Base-by-base conservation (phyloP, 2,888 invertebrate genomes). In the Eurytoma adleriae region DNA sequence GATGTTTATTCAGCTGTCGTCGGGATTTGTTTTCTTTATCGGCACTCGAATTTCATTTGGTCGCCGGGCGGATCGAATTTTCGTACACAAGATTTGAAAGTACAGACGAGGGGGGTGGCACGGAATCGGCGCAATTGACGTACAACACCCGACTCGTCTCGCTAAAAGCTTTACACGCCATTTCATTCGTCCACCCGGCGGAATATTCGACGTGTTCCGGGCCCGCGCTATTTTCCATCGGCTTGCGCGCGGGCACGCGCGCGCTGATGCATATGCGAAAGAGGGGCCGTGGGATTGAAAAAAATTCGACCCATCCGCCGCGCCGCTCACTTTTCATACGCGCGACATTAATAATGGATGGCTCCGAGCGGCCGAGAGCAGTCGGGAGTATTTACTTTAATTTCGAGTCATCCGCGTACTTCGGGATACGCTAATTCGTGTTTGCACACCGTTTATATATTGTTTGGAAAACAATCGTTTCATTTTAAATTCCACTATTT, bases 91-190 rank as follows among this genome's bases (percentile, higher is more conserved):
- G 64, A 64, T 69, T 64, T 62, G 56, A 56, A 70, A 64, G 56
- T 64, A 56, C 62, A 24, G 24, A 10, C 18, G 40, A 5, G 12
- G 16, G 30, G n/a, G 12, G 20, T 0, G 40, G 54, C 14, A n/a
- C 18, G 16, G 24, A 72, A n/a, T n/a, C n/a, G n/a, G n/a, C n/a
- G 73, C 69, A 67, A 67, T 79, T 68, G 54, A 64, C 69, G 50
- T 59, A 57, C 75, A 82, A 48, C 59, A 40, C 48, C 13, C 66
- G 59, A 40, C 80, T 84, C 83, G 79, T 78, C 81, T 54, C 40
- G 82, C 85, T 85, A 84, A 85, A 85, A 85, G 84, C 85, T 85
- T 85, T 85, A 85, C 85, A 84, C 83, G 78, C 85, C 84, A 86
- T 85, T 85, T 85, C 75, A 73, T 75, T 75, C 70, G 66, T 70